A percentile compares a stretch with the other conserved stretches of the same genome.
Evolutionary conservation across 1,140 invertebrate species (phyloP).

Genomic region (Ceratina japonica): DNA sequence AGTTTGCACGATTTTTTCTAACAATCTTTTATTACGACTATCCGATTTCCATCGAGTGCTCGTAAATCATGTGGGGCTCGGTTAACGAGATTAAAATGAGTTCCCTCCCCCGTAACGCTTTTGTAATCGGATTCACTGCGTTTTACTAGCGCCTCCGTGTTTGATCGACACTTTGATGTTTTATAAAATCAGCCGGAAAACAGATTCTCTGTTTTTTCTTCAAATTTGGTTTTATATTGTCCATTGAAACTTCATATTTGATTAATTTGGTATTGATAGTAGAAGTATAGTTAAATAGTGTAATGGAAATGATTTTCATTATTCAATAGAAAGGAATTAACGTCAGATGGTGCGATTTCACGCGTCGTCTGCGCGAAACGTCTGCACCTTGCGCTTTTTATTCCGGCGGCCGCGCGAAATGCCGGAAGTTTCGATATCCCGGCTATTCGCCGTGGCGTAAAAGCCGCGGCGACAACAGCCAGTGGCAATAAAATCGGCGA

Average conservation of each 20-base stretch:
- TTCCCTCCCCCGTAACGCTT: conserved; percentile 11
- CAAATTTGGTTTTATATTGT: no score
- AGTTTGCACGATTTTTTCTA: conserved; percentile 61
- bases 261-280: no score
- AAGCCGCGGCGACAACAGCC: conserved; percentile 67
- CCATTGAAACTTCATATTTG: no score
- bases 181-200: background rate
- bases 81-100: conserved; percentile 39
- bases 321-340: no score
- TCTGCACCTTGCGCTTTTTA: conserved; percentile 41
- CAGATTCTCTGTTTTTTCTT: no score
- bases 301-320: no score
- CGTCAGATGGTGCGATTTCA: background rate
- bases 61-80: conserved; percentile 30
- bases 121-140: conserved; percentile 24
- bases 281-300: no score
- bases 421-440: conserved; percentile 69
- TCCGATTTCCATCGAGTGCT: conserved; percentile 25
- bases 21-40: conserved; percentile 27
- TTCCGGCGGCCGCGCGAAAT: conserved; percentile 51
- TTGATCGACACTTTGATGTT: conserved; percentile 29
- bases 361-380: background rate
- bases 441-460: conserved; percentile 66
- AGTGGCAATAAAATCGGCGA: conserved; percentile 75
- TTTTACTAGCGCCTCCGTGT: conserved; percentile 6